phyloP scores from a whole-genome alignment of 2,888 invertebrate species.

The Steromphala cineraria region DNA sequence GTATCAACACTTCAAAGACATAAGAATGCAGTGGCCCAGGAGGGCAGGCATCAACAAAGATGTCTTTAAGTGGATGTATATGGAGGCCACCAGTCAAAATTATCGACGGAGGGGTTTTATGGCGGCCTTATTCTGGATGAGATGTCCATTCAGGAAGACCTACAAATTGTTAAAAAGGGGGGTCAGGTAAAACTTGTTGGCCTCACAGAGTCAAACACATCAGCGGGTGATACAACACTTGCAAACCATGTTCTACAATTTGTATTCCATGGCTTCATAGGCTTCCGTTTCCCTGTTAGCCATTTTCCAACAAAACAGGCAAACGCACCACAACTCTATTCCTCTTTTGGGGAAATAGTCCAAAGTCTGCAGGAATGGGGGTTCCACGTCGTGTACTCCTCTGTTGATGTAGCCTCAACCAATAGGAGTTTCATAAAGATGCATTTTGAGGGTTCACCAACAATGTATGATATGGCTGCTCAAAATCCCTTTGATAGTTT shows the following conservation, averaged over 20 bases:
- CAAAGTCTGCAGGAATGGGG: constrained; percentile 26
- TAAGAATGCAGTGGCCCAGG: constrained; percentile 34
- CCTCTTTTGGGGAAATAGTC: constrained; percentile 36
- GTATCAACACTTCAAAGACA: constrained; percentile 25
- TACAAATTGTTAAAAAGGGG: constrained; percentile 34
- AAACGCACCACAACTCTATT: constrained; percentile 32
- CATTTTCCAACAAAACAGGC: constrained; percentile 36
- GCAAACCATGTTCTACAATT: constrained; percentile 40
- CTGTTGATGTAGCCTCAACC: constrained; percentile 41
- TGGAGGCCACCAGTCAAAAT: constrained; percentile 32
- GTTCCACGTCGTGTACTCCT: constrained; percentile 35
- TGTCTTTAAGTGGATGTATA: constrained; percentile 41
- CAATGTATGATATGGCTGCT: neutral
- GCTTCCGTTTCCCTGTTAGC: constrained; percentile 41
- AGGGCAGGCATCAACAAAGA: constrained; percentile 39
- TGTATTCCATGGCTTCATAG: constrained; percentile 35
- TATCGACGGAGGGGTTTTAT: constrained; percentile 37
- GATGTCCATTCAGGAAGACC: constrained; percentile 45
- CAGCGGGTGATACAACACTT: constrained; percentile 12
- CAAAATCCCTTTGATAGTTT: neutral
- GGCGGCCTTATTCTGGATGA: constrained; percentile 42
- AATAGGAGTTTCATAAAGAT: constrained; percentile 33
- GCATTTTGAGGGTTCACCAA: constrained; percentile 5
- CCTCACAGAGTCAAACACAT: constrained; percentile 17
- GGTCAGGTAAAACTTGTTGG: constrained; percentile 37